These are phyloP conservation scores for Anguilla marmorata DNA, from an alignment of 2,797 vertebrate species.

Conservation along the genomic window DNA sequence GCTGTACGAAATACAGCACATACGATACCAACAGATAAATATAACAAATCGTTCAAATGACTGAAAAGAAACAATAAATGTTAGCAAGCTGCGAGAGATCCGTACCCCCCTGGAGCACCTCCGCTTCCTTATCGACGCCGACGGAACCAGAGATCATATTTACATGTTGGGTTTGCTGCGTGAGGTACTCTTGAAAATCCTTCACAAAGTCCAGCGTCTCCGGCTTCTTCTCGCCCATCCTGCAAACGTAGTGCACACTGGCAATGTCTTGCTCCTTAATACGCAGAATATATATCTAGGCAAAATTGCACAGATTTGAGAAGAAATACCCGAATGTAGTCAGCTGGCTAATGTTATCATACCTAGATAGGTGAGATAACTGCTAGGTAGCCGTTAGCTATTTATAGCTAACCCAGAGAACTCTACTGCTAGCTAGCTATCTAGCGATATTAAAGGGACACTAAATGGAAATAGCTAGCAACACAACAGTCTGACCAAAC, in stretches of 20 bases:
- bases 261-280: neutral
- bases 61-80: neutral
- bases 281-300: neutral
- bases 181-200: slow-evolving; percentile 98
- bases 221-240: slow-evolving; percentile 96
- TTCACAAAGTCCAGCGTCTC: slow-evolving; percentile 98
- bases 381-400: neutral
- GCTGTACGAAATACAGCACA: neutral
- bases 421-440: neutral
- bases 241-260: neutral
- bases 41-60: neutral
- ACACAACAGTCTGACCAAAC: neutral
- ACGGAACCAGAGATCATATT: slow-evolving; percentile 99
- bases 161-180: slow-evolving; percentile 98
- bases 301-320: neutral
- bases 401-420: neutral
- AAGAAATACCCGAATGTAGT: neutral
- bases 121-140: slow-evolving; percentile 89
- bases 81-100: neutral
- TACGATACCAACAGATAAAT: neutral
- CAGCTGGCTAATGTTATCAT: neutral
- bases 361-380: neutral
- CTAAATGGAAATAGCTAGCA: neutral
- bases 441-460: neutral
- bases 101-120: slow-evolving; percentile 89